Evolutionary conservation across 2,888 invertebrate species (phyloP), one percentile per base, ranked within the genome.

Genomic region (Volucella inanis): DNA sequence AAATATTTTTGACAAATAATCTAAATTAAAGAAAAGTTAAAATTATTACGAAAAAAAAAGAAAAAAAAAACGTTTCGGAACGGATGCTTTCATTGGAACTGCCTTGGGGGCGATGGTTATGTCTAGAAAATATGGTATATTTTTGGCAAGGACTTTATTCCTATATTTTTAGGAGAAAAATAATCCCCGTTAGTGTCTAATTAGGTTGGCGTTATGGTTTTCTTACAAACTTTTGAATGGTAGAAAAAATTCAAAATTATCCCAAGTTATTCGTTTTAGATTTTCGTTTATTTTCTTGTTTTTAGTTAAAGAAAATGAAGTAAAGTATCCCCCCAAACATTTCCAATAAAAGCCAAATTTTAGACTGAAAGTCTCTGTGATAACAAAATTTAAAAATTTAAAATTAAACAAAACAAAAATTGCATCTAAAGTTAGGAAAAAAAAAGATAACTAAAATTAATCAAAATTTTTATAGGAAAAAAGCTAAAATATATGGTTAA

Each of bases 201-300:
- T 79, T 70, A 67, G 38, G 43, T 41, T 57, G 31, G 45, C 47
- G 3, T 45, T 39, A 4, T 50, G 15, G 18, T n/a, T n/a, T n/a
- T n/a, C n/a, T n/a, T 15, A 38, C 8, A 12, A 2, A 50, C 0
- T 38, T 64, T 59, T 76, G 38, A 55, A 50, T 50, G 9, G 52
- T 45, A 45, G 59, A 59, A 54, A 41, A 59, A 80, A 76, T 76
- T 80, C 75, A 67, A 79, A 84, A 84, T 78, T 78, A 78, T 65
- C 65, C 61, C 72, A 74, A 68, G 10, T 67, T 47, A 45, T 54
- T 11, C 12, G 38, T 54, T 4, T 47, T 52, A 57, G 38, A 57
- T 38, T 90, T 89, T 89, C 88, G 88, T 89, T 88, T 88, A 87
- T 87, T 88, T 88, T 90, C 88, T 89, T 88, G 88, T 87, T 57